Percentiles rank a stretch among this genome's conserved stretches.
Conservation (phyloP, 2,113 vertebrate genomes). For the Elaphurus davidianus region DNA sequence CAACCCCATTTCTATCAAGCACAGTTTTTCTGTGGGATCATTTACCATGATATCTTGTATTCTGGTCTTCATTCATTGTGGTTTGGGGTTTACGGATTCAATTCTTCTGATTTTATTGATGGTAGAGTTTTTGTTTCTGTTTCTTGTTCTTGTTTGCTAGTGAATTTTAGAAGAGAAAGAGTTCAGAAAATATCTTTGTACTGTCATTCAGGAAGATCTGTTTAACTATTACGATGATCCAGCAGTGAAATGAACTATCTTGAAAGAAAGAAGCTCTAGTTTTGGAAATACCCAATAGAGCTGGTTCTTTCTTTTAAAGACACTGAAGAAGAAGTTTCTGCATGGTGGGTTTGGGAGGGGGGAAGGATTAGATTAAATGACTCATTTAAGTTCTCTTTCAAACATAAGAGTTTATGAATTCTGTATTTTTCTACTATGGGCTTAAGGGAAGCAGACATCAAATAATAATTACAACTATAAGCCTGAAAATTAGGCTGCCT, state of each 20-base stretch:
- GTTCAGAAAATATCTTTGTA: background rate
- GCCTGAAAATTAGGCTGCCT: background rate
- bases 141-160: background rate
- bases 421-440: background rate
- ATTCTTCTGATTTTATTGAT: background rate
- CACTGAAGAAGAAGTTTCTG: background rate
- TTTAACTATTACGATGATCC: background rate
- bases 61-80: background rate
- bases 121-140: constrained; percentile 1
- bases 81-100: background rate
- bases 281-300: background rate
- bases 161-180: background rate
- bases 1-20: background rate
- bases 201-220: background rate
- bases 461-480: background rate
- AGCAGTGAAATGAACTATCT: background rate
- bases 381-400: background rate
- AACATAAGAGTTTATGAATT: background rate
- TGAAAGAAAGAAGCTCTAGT: background rate
- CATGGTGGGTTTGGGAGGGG: background rate
- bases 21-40: background rate
- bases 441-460: constrained; percentile 11
- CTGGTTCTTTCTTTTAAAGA: background rate
- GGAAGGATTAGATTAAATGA: background rate
- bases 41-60: background rate